phyloP scores from a whole-genome alignment of 2,113 vertebrate genomes.

The Sander lucioperca region DNA sequence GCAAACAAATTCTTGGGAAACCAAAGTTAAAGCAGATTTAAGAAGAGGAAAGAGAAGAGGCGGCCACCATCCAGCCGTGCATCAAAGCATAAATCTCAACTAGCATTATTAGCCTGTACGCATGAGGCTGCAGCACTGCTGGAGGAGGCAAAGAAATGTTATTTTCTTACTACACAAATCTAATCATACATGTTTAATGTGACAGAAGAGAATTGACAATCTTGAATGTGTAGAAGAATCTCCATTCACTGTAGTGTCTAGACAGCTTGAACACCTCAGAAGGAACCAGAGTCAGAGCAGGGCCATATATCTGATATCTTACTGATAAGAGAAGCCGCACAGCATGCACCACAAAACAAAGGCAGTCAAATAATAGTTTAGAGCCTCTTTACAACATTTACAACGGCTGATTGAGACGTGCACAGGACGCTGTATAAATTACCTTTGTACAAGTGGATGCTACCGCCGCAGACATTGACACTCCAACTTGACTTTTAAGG shows the following conservation, averaged over 20 bases:
- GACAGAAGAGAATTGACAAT: not conserved
- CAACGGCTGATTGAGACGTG: slow-evolving; percentile 44
- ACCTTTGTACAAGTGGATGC: slow-evolving; percentile 48
- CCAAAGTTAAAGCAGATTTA: slow-evolving; percentile 46
- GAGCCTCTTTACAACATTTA: slow-evolving; percentile 68
- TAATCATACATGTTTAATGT: slow-evolving; percentile 1
- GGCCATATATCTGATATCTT: slow-evolving; percentile 70
- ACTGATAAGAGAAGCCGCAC: slow-evolving; percentile 76
- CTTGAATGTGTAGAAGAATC: slow-evolving; percentile 7
- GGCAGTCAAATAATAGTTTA: slow-evolving; percentile 61
- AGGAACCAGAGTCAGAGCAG: slow-evolving; percentile 51
- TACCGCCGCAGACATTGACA: slow-evolving; percentile 64
- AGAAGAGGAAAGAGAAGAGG: not conserved
- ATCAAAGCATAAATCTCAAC: slow-evolving; percentile 5
- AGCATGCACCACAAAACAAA: slow-evolving; percentile 62
- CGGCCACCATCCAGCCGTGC: not conserved
- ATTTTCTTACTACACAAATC: not conserved
- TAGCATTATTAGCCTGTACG: not conserved
- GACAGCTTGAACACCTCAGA: slow-evolving; percentile 65
- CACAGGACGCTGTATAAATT: slow-evolving; percentile 51
- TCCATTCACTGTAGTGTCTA: slow-evolving; percentile 44
- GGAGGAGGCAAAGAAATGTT: not conserved
- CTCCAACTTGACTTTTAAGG: slow-evolving; percentile 74
- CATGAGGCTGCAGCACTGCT: not conserved
- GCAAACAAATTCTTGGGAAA: slow-evolving; percentile 75